Base-by-base conservation (phyloP, 2,888 invertebrate genomes). In the Philaethria dido region DNA sequence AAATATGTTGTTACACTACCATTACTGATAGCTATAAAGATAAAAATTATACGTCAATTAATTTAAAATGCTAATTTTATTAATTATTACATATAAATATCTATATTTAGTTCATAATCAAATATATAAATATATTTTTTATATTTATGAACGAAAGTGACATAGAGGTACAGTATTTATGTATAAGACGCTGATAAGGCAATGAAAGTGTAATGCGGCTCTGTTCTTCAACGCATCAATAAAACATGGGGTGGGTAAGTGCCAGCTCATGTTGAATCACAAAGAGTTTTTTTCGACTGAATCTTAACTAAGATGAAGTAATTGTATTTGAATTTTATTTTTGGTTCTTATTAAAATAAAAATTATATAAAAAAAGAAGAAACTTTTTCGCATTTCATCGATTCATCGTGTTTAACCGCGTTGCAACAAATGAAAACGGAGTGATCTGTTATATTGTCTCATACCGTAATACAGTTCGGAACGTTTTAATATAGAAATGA, bases 201-300 rank as follows among this genome's bases (percentile, higher is more conserved):
- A 77, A 88, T 86, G 87, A 88, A 89, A 86, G 83, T 83, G 83
- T 85, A 88, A 89, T 85, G 82, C 68, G 77, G 63, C 69, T 73
- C 69, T 73, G 78, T 73, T 78, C 78, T 78, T 76, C 54, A 69
- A 71, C 64, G 69, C 86, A 88, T 88, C 82, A 80, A 89, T 90
- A 89, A 89, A 83, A 85, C 88, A 90, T 89, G 64, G 76, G 81
- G 80, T 82, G 81, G 52, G 78, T 84, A 86, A 89, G 87, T 85
- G 84, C 81, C 75, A 79, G 84, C 77, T 82, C 75, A 78, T 86
- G 87, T 88, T 77, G 79, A 79, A 80, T 78, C 77, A 76, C 79
- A 78, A 71, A 66, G 69, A 71, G 69, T 71, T 72, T 74, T 81
- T 80, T 78, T 77, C 77, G 9, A 75, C 72, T 62, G 59, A 66